phyloP scores from a whole-genome alignment of 2,113 vertebrate genomes.

The Pleuronectes platessa region DNA sequence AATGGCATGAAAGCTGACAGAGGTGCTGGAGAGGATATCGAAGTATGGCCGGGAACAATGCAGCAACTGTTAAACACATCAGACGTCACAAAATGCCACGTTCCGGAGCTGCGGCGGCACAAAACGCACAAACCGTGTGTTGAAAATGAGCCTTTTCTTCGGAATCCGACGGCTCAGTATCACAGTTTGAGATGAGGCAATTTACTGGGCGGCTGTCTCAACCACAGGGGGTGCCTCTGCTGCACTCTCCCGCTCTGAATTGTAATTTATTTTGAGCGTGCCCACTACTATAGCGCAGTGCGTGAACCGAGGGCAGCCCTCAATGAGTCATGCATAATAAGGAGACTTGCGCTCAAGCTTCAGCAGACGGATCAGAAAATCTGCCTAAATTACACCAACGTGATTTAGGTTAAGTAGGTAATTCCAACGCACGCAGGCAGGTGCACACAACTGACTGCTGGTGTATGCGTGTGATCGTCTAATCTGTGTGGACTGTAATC shows the following conservation, averaged over 20 bases:
- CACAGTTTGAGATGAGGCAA: slow-evolving; percentile 66
- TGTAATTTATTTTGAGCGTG: slow-evolving; percentile 29
- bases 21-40: slow-evolving; percentile 56
- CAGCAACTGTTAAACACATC: slow-evolving; percentile 60
- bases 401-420: slow-evolving; percentile 69
- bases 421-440: slow-evolving; percentile 55
- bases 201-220: slow-evolving; percentile 65
- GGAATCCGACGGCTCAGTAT: slow-evolving; percentile 46
- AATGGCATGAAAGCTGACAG: slow-evolving; percentile 61
- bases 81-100: slow-evolving; percentile 41
- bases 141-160: slow-evolving; percentile 50
- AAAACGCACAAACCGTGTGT: slow-evolving; percentile 52
- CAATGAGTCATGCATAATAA: slow-evolving; percentile 70
- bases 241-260: slow-evolving; percentile 66
- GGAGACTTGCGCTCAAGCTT: slow-evolving; percentile 39
- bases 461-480: slow-evolving; percentile 60
- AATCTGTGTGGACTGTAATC: slow-evolving; percentile 77
- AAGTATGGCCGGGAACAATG: slow-evolving; percentile 65
- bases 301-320: slow-evolving; percentile 62
- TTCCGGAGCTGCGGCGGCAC: slow-evolving; percentile 35
- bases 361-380: slow-evolving; percentile 62
- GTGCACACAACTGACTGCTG: slow-evolving; percentile 42
- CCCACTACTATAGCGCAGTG: slow-evolving; percentile 42
- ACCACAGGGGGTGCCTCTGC: slow-evolving; percentile 67
- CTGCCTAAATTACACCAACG: slow-evolving; percentile 61